These are phyloP conservation scores for Pipistrellus pipistrellus DNA, from an alignment of 2,797 vertebrate species.

Conservation along the genomic window DNA sequence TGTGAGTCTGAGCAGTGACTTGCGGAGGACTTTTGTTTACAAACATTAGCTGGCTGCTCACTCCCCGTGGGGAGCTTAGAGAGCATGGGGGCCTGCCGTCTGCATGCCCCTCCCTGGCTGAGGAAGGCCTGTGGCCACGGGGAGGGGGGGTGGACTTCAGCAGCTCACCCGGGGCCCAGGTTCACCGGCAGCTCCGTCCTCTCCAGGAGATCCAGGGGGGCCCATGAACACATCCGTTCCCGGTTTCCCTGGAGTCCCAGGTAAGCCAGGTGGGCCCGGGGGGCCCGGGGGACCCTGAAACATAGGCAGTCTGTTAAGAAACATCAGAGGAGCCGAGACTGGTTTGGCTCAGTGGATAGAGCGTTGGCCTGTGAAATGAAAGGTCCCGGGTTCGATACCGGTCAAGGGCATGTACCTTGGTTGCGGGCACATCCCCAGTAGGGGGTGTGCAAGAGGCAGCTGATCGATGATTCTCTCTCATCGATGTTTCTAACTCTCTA, in stretches of 20 bases:
- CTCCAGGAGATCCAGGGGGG: slow-evolving; percentile 90
- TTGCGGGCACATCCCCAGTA: too few relatives aligned
- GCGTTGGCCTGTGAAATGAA: too few relatives aligned
- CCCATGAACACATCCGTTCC: slow-evolving; percentile 86
- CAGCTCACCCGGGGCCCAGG: slow-evolving; percentile 92
- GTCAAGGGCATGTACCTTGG: too few relatives aligned
- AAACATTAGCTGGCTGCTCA: neutral
- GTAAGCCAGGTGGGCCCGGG: slow-evolving; percentile 92
- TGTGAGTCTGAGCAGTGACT: neutral
- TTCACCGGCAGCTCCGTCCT: slow-evolving; percentile 91
- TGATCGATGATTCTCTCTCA: too few relatives aligned
- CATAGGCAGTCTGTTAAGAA: slow-evolving; percentile 74
- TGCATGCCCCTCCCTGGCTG: neutral
- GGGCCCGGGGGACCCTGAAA: slow-evolving; percentile 93
- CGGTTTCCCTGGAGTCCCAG: slow-evolving; percentile 88
- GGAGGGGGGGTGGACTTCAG: neutral
- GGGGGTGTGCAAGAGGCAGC: too few relatives aligned
- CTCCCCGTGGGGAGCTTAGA: neutral
- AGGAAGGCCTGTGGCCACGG: neutral
- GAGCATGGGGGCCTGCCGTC: neutral
- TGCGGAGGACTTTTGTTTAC: neutral
- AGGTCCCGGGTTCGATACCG: too few relatives aligned
- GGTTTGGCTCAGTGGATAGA: too few relatives aligned
- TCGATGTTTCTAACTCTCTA: too few relatives aligned
- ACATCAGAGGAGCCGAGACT: neutral